Evolutionary conservation across 37 sponge, comb jelly and placozoan species (phyloP).

Genomic region (Amphimedon queenslandica): DNA sequence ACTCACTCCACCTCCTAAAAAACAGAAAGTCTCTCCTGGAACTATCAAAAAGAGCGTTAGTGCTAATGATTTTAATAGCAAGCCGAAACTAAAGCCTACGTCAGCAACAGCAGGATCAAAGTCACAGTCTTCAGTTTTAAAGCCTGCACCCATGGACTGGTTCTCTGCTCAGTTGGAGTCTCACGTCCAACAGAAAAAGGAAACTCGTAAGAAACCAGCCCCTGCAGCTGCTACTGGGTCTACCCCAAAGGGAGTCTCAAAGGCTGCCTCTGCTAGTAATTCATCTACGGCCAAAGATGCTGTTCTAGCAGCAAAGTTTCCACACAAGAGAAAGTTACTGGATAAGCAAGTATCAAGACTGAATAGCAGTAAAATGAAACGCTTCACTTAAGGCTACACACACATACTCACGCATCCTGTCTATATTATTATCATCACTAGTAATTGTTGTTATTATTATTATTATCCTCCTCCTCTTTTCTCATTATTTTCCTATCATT

Average conservation of each 20-base stretch:
- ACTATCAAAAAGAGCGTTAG: background rate
- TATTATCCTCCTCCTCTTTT: too few species aligned
- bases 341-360: too few species aligned
- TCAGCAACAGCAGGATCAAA: too few species aligned
- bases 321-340: constrained; percentile 63
- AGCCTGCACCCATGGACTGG: background rate
- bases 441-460: too few species aligned
- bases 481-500: too few species aligned
- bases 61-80: too few species aligned
- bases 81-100: too few species aligned
- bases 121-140: background rate
- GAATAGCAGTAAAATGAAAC: too few species aligned
- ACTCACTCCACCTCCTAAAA: too few species aligned
- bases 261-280: background rate
- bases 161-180: constrained; percentile 7
- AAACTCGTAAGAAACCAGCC: background rate
- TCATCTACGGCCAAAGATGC: constrained; percentile 35
- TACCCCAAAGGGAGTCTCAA: background rate
- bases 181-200: background rate
- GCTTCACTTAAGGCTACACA: too few species aligned
- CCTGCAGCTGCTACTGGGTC: background rate
- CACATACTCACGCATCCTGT: too few species aligned
- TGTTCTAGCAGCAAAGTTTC: constrained; percentile 67
- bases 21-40: background rate
- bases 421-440: too few species aligned